Percentiles rank a stretch among this genome's conserved stretches.
phyloP scores from a whole-genome alignment of 2,797 vertebrate species.

The Delichon dasypus region DNA sequence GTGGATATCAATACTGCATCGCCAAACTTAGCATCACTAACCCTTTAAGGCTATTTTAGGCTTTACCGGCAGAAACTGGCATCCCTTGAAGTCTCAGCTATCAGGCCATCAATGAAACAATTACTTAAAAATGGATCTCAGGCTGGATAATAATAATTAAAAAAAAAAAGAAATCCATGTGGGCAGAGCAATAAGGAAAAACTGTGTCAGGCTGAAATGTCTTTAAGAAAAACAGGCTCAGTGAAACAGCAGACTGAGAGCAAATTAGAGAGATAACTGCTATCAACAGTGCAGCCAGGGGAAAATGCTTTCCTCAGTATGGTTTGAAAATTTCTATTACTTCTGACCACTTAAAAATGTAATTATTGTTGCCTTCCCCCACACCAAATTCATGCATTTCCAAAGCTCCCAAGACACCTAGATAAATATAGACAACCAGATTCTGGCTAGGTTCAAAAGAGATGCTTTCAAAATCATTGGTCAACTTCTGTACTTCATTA shows the following conservation, averaged over 20 bases:
- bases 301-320: background rate
- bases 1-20: background rate
- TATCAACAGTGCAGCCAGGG: background rate
- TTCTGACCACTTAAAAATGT: background rate
- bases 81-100: background rate
- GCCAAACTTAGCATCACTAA: background rate
- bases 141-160: background rate
- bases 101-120: background rate
- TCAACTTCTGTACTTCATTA: background rate
- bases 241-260: background rate
- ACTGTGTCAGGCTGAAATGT: background rate
- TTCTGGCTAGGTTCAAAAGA: background rate
- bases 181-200: background rate
- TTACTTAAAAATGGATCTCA: conserved; percentile 18
- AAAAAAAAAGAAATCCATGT: too few relatives aligned
- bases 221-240: background rate
- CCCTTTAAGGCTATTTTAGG: background rate
- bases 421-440: background rate
- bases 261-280: background rate
- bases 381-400: background rate
- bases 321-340: background rate
- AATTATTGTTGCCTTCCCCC: too few relatives aligned
- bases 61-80: background rate
- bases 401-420: background rate
- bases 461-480: background rate